Evolutionary conservation across 2,113 vertebrate species (phyloP).

Genomic region (Pyxicephalus adspersus): DNA sequence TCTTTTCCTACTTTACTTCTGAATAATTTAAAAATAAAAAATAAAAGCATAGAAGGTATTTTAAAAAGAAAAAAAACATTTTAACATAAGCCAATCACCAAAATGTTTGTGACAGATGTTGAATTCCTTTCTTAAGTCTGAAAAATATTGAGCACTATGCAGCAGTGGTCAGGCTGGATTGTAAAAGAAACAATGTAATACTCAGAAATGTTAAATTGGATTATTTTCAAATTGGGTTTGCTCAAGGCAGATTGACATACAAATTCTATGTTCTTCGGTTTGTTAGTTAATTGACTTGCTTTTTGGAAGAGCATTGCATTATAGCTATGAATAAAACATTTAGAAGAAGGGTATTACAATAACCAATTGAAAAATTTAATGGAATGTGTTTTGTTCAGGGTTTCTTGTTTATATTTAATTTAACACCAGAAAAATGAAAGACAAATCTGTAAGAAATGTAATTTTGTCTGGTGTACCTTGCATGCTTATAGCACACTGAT

Average conservation of each 20-base stretch:
- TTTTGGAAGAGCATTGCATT: too few relatives aligned
- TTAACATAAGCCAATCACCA: neutral
- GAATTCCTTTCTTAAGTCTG: neutral
- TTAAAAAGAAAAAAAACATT: too few relatives aligned
- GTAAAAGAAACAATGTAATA: slow-evolving; percentile 4
- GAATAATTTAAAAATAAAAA: too few relatives aligned
- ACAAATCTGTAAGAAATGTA: neutral
- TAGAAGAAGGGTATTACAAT: too few relatives aligned
- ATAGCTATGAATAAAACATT: too few relatives aligned
- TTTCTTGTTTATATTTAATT: neutral
- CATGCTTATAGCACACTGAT: neutral
- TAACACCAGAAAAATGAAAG: neutral
- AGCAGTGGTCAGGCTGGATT: neutral
- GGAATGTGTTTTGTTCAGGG: neutral
- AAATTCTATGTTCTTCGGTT: neutral
- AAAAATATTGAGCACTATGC: neutral
- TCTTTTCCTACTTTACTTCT: too few relatives aligned
- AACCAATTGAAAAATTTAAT: slow-evolving; percentile 31
- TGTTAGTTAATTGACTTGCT: slow-evolving; percentile 30
- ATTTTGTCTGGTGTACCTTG: neutral
- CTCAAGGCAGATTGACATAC: slow-evolving; percentile 30
- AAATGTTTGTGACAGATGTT: neutral
- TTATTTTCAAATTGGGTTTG: neutral
- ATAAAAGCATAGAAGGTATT: too few relatives aligned
- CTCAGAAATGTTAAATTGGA: slow-evolving; percentile 5